Evolutionary conservation across 2,888 invertebrate species (phyloP), one percentile per base, ranked within the genome.

Genomic region (Caenorhabditis parvicauda): DNA sequence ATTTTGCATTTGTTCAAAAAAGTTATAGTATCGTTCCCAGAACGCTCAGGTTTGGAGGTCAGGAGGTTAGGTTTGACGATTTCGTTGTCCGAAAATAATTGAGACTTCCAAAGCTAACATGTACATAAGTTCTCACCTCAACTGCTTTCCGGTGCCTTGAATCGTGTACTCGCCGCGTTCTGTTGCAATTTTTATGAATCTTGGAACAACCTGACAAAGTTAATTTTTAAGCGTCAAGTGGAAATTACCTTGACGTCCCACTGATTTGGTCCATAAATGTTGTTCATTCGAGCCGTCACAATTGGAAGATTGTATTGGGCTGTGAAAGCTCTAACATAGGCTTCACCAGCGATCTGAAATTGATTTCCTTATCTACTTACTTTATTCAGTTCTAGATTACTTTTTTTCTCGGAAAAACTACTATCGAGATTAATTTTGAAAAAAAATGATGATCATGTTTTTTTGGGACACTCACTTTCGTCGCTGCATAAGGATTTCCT

Each of bases 221-320:
- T 22, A 2, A 53, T 17, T 3, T 17, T 35, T 25, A 25, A n/a
- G 32, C 14, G 14, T 12, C 25, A 22, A n/a, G 19, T 17, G 5
- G 3, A 17, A 4, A 3, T 32, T 17, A 69, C 73, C 64, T 79
- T 79, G 21, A 79, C 76, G 59, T 79, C 70, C 79, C 79, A 79
- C 51, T 79, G 79, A 45, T 77, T 76, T 4, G 79, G 79, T 12
- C 79, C 79, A 44, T 79, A 79, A 57, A 79, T 77, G 54, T 79
- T 79, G 63, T 79, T 79, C 64, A 79, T 77, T 21, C 79, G 59
- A 28, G 77, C 64, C 6, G 72, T 75, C 4, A 75, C 69, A 48
- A 79, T 75, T 5, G 79, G 79, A 12, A 79, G 57, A 12, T 64
- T 62, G 60, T 69, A 68, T 22, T 64, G 61, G 6, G 59, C 45